Evolutionary conservation across 2,113 vertebrate genomes (phyloP).

Genomic region (Sylvicapra grimmia): DNA sequence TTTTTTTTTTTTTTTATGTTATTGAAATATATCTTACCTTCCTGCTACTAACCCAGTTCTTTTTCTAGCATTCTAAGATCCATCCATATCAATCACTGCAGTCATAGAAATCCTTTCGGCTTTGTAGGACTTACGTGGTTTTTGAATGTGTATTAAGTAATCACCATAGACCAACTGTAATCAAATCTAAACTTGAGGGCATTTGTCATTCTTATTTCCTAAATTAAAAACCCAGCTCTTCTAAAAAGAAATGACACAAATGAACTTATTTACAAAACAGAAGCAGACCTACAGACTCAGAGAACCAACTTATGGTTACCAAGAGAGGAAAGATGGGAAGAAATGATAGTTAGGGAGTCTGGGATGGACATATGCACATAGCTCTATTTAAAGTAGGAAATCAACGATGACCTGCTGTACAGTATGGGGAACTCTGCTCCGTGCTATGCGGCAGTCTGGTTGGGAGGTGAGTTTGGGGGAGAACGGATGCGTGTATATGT

Average conservation of each 20-base stretch:
- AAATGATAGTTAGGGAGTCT: not conserved
- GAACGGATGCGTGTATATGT: not conserved
- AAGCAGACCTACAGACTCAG: not conserved
- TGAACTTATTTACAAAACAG: not conserved
- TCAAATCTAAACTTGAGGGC: not conserved
- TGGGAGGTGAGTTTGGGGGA: not conserved
- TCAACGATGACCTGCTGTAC: fast-evolving
- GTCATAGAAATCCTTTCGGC: not conserved
- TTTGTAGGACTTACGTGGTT: not conserved
- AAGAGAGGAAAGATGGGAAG: not conserved
- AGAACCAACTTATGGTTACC: not conserved
- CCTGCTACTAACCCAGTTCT: not conserved
- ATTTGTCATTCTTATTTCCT: not conserved
- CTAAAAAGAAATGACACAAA: not conserved
- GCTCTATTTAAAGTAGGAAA: not conserved
- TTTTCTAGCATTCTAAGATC: not conserved
- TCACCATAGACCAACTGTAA: not conserved
- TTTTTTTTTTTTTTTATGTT: not conserved
- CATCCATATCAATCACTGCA: not conserved
- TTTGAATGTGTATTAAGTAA: not conserved
- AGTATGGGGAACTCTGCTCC: not conserved
- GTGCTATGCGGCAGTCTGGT: fast-evolving
- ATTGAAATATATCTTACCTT: not conserved
- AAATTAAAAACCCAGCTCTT: not conserved
- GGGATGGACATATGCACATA: not conserved